Evolutionary conservation across 2,797 vertebrate genomes (phyloP).

Genomic region (Scolopax bukidnonensis): DNA sequence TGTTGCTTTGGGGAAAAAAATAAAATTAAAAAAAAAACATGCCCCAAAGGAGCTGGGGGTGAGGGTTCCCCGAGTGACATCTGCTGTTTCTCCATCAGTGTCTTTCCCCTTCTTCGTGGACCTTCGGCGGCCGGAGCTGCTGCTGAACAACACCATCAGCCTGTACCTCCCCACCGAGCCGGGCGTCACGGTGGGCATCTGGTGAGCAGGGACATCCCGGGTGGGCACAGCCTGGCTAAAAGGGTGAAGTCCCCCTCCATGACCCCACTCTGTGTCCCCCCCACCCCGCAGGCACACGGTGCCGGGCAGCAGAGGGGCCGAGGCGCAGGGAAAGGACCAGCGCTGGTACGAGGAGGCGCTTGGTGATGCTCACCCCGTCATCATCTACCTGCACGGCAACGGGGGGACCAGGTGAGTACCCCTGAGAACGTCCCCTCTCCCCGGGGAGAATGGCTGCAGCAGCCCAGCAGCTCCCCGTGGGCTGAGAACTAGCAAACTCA

Average conservation of each 20-base stretch:
- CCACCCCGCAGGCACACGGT: slow-evolving; percentile 26
- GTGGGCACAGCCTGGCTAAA: neutral
- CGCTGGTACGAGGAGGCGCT: slow-evolving; percentile 46
- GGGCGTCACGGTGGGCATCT: neutral
- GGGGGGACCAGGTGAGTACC: slow-evolving; percentile 48
- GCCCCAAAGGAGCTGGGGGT: neutral
- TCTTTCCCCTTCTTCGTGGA: neutral
- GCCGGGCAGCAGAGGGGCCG: neutral
- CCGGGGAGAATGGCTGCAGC: neutral
- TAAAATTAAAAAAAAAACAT: too few relatives aligned
- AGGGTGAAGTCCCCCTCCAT: fast-evolving
- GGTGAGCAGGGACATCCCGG: neutral
- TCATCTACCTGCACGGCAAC: slow-evolving; percentile 64
- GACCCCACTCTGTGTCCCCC: fast-evolving
- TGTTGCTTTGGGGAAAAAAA: too few relatives aligned
- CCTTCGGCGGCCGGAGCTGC: neutral
- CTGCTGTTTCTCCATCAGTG: neutral
- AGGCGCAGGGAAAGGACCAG: slow-evolving; percentile 9
- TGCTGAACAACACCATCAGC: neutral
- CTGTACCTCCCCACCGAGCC: slow-evolving; percentile 44
- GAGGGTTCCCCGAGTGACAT: neutral
- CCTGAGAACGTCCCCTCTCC: neutral
- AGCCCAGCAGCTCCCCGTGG: fast-evolving
- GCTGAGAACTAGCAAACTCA: neutral
- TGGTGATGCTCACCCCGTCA: neutral